These are phyloP conservation scores for Ptychodera flava DNA, from an alignment of 35 echinoderm and acorn worm genomes.

Conservation along the genomic window DNA sequence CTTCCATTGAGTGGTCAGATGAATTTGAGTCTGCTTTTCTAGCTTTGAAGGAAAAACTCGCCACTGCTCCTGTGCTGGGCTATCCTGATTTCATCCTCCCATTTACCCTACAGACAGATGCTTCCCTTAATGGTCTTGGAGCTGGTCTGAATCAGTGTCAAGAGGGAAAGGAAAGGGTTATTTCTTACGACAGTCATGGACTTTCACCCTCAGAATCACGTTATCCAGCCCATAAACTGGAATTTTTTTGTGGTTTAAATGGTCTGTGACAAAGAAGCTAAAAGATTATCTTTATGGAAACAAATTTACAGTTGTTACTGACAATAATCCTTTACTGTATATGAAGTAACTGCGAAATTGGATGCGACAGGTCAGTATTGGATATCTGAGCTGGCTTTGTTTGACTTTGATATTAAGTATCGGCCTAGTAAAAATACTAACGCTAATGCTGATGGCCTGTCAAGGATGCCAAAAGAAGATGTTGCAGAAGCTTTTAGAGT, in stretches of 20 bases:
- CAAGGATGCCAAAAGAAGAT: conserved; percentile 14
- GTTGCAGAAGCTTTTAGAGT: too few relatives aligned
- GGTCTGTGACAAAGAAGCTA: conserved; percentile 18
- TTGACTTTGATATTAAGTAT: conserved; percentile 31
- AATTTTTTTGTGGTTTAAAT: conserved; percentile 10
- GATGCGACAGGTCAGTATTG: conserved; percentile 15
- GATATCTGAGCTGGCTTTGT: conserved; percentile 18
- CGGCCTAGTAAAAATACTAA: conserved; percentile 13
- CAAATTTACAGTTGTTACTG: neutral
- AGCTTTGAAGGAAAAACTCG: conserved; percentile 20
- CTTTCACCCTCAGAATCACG: conserved; percentile 21
- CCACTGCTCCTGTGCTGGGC: conserved; percentile 42
- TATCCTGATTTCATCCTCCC: conserved; percentile 44
- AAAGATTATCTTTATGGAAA: conserved; percentile 15
- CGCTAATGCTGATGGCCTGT: conserved; percentile 45
- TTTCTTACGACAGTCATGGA: conserved; percentile 51
- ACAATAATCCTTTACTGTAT: neutral
- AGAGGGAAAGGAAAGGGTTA: conserved; percentile 34
- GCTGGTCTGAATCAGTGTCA: conserved; percentile 46
- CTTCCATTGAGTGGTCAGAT: conserved; percentile 21
- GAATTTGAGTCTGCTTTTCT: conserved; percentile 50
- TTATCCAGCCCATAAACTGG: too few relatives aligned
- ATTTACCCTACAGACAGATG: conserved; percentile 61
- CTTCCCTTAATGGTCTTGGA: conserved; percentile 47
- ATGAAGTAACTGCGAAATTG: neutral